Evolutionary conservation across 1,140 invertebrate species (phyloP).

Genomic region (Drosophila fuyamai): DNA sequence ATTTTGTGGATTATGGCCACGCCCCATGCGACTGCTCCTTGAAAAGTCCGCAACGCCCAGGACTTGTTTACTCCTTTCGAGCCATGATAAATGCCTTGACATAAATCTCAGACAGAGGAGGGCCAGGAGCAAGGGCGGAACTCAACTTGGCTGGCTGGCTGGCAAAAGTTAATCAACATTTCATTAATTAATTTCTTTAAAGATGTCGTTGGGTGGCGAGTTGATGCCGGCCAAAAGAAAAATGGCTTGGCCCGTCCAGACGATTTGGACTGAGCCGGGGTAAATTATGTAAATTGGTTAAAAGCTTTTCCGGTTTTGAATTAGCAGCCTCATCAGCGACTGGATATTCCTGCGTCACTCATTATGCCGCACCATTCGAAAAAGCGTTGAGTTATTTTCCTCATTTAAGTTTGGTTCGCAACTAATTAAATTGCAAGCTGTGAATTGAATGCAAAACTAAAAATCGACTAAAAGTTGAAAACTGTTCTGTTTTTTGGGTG

Average conservation of each 20-base stretch:
- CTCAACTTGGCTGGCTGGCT: conserved; percentile 55
- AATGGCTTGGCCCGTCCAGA: conserved; percentile 59
- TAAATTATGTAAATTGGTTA: conserved; percentile 82
- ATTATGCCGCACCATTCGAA: conserved; percentile 62
- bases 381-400: conserved; percentile 41
- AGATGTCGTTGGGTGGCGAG: conserved; percentile 63
- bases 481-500: too few species aligned
- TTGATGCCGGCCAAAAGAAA: conserved; percentile 52
- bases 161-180: conserved; percentile 84
- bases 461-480: not conserved
- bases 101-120: conserved; percentile 73
- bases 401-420: conserved; percentile 44
- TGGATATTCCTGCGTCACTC: conserved; percentile 50
- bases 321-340: conserved; percentile 78
- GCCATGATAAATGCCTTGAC: conserved; percentile 79
- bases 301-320: conserved; percentile 83
- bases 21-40: conserved; percentile 47
- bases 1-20: conserved; percentile 79
- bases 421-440: conserved; percentile 44
- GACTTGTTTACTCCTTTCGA: conserved; percentile 75
- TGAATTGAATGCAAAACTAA: conserved; percentile 20
- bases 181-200: conserved; percentile 84
- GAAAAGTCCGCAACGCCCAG: conserved; percentile 53
- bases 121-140: not conserved
- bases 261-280: conserved; percentile 53